Conservation (phyloP, 2,113 vertebrate genomes). For the Speoplatyrhinus poulsoni region DNA sequence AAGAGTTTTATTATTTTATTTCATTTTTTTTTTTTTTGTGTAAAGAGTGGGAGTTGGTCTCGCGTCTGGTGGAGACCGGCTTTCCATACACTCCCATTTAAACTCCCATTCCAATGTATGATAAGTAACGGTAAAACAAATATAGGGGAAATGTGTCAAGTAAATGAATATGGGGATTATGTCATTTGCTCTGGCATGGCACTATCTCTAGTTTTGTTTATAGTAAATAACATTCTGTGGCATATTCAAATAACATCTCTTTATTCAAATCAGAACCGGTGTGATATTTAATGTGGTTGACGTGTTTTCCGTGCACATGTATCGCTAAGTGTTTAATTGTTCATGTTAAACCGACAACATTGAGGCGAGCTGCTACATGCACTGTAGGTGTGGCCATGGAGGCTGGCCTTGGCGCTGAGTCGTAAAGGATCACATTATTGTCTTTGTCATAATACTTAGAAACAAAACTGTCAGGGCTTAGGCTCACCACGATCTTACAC, state of each 20-base stretch:
- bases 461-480: slow-evolving; percentile 30
- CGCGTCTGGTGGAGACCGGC: background rate
- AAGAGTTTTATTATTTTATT: background rate
- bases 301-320: too few species aligned
- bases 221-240: background rate
- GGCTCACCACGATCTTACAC: slow-evolving; percentile 18
- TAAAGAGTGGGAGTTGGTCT: background rate
- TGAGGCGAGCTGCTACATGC: slow-evolving; percentile 45
- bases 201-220: background rate
- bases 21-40: background rate
- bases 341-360: slow-evolving; percentile 16
- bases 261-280: background rate
- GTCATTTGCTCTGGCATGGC: background rate
- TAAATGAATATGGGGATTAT: too few species aligned
- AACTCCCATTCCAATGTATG: too few species aligned
- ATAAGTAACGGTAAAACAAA: too few species aligned
- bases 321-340: slow-evolving; percentile 10
- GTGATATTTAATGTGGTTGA: background rate
- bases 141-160: too few species aligned
- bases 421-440: slow-evolving; percentile 40
- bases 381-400: slow-evolving; percentile 42
- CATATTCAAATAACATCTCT: background rate
- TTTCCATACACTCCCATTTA: too few species aligned
- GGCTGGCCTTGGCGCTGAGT: slow-evolving; percentile 46
- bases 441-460: slow-evolving; percentile 36